Base-by-base conservation (phyloP, 2,888 invertebrate genomes). In the Drosophila parthenogenetica region DNA sequence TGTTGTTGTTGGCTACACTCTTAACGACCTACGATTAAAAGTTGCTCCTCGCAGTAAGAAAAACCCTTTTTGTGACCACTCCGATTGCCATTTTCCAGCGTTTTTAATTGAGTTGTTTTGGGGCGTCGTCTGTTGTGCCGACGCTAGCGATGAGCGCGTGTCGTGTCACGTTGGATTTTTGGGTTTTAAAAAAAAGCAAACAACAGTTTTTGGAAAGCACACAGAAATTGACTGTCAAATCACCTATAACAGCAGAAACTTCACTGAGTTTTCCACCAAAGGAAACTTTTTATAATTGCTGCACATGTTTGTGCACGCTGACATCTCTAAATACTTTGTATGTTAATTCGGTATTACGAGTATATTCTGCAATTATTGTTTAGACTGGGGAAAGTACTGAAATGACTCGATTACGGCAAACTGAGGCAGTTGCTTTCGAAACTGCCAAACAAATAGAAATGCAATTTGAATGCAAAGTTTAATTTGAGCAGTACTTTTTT, bases 391-490 rank as follows among this genome's bases (percentile, higher is more conserved):
- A 61, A 72, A 72, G 67, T 55, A 43, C 73, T 72, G 14, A 29
- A 29, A 43, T 17, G 59, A 42, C 19, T 46, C 19, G 19, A 51
- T n/a, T 25, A 10, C 35, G 10, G 13, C 13, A 22, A 35, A 42
- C n/a, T 57, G 42, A 14, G 46, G 40, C 22, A 14, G 51, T 54
- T 72, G 42, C 66, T 70, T 69, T 73, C 70, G 46, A 55, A 73
- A 51, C 66, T 82, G 85, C 81, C 81, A 85, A 82, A 74, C 74
- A 82, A 88, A 83, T 88, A 64, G 77, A 77, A 83, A 83, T 86
- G 80, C 88, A 77, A 79, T 79, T 88, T 82, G 70, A 83, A 79
- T 81, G 86, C 71, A 72, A 82, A 79, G 68, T 82, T 86, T 66
- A 71, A 73, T 82, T 82, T 75, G 39, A 74, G 54, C 65, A 48